A percentile compares a stretch with the other conserved stretches of the same genome.
Conservation (phyloP, 2,888 invertebrate genomes). For the Chymomyza procnemis region DNA sequence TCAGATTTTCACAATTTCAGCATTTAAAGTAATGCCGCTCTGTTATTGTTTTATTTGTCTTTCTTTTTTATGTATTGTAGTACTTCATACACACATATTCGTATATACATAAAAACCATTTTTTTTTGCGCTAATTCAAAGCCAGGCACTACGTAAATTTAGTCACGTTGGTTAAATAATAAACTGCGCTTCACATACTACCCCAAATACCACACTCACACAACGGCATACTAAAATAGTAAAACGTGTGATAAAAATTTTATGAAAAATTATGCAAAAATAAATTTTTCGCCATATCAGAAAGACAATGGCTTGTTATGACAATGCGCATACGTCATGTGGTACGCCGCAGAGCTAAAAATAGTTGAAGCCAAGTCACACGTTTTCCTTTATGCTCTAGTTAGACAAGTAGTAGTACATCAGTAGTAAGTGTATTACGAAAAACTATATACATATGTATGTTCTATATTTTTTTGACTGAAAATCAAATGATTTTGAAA, state of each 20-base stretch:
- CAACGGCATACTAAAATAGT: slow-evolving; percentile 9
- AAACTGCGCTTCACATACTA: slow-evolving; percentile 46
- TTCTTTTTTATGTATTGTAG: background rate
- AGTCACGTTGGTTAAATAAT: slow-evolving; percentile 74
- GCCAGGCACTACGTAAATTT: slow-evolving; percentile 55
- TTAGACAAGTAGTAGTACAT: background rate
- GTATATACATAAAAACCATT: too few species aligned
- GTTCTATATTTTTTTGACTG: background rate
- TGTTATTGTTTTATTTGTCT: background rate
- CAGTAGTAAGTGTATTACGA: background rate
- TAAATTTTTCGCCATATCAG: background rate
- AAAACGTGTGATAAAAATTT: background rate
- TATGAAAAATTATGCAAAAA: slow-evolving; percentile 54
- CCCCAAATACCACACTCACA: slow-evolving; percentile 17
- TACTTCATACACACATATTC: slow-evolving; percentile 18
- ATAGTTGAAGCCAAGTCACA: background rate
- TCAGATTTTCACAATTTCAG: background rate
- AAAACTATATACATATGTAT: background rate
- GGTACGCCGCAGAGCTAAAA: background rate
- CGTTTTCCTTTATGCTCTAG: background rate
- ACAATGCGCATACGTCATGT: slow-evolving; percentile 61
- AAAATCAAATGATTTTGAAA: background rate
- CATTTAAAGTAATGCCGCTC: background rate
- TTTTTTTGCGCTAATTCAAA: slow-evolving; percentile 23
- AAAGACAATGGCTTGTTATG: slow-evolving; percentile 42